A percentile compares a stretch with the other conserved stretches of the same genome.
Conservation (phyloP, 2,797 vertebrate species). For the Typhlichthys eigenmanni region DNA sequence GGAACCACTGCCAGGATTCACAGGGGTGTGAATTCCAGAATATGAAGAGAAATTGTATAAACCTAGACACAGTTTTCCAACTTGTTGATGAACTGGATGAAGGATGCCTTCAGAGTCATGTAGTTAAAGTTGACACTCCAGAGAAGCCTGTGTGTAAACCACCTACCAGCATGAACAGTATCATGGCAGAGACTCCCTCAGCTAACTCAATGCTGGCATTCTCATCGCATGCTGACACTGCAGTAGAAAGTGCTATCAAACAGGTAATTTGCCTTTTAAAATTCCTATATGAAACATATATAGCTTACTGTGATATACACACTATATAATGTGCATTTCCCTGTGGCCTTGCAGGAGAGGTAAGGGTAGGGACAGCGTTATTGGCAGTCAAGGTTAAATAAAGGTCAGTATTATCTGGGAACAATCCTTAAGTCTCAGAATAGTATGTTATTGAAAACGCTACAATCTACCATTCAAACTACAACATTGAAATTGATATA, state of each 20-base stretch:
- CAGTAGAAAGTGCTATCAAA: conserved; percentile 22
- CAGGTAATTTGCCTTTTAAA: conserved; percentile 33
- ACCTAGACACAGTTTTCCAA: conserved; percentile 79
- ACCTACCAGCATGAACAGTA: conserved; percentile 17
- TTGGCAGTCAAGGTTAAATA: conserved; percentile 10
- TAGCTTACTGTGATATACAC: no score
- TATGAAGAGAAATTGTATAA: conserved; percentile 68
- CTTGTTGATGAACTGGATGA: conserved; percentile 76
- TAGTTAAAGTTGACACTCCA: conserved; percentile 70
- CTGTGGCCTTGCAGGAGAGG: conserved; percentile 1
- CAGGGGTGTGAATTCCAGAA: conserved; percentile 59
- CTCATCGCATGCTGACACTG: conserved; percentile 54
- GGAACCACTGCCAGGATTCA: conserved; percentile 34
- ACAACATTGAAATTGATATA: not conserved
- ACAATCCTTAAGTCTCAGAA: conserved; percentile 32
- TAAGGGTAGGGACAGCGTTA: not conserved
- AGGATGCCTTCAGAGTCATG: conserved; percentile 52
- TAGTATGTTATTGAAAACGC: conserved; percentile 54
- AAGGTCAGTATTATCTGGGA: conserved; percentile 50
- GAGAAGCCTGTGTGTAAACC: conserved; percentile 61
- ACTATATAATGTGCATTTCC: not conserved
- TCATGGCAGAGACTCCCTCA: not conserved
- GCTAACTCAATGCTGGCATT: conserved; percentile 16
- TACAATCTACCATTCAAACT: not conserved
- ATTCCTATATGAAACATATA: no score